Evolutionary conservation across 2,113 vertebrate species (phyloP), one percentile per base, ranked within the genome.

Genomic region (Picathartes gymnocephalus): DNA sequence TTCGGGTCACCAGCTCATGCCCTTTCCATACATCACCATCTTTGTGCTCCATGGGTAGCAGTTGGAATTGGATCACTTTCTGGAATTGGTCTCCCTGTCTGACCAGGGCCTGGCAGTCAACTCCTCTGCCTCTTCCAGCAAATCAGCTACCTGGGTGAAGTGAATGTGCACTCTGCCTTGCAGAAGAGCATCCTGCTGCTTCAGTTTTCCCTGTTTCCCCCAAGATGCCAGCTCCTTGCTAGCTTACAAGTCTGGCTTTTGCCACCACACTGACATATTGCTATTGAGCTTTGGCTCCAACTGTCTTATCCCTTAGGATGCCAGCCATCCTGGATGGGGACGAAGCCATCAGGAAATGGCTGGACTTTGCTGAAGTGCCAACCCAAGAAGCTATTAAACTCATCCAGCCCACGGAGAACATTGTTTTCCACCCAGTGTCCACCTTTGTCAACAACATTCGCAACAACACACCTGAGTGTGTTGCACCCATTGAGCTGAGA

Each of bases 261-360:
- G 39, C 44, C 15, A 28, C 31, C 21, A 7, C 0, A 1, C 35
- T 50, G 57, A 40, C 3, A 1, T 54, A 39, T 17, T 0, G 0
- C 33, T 4, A 6, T 60, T 54, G 47, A 61, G 65, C 30, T 88
- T 62, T 90, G 33, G 27, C 28, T 79, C 37, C 54, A 37, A 72
- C 53, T 31, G 30, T 56, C n/a, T n/a, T 48, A 78, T 39, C 18
- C 60, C 53, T 78, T 79, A 99, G 99, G 97, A 99, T 99, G 99
- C 99, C 99, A 45, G 99, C 99, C 7, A 97, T 99, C 82, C 96
- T 99, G 92, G 98, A 99, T 5, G 99, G 99, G 47, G 99, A 99
- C 0, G 99, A 99, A 21, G 99, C 99, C 48, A 97, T 99, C 76
- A 98, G 98, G 51, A 98, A 96, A 65, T 99, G 99, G 99, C 97